phyloP scores from a whole-genome alignment of 2,888 invertebrate species.

The Formica aserva region DNA sequence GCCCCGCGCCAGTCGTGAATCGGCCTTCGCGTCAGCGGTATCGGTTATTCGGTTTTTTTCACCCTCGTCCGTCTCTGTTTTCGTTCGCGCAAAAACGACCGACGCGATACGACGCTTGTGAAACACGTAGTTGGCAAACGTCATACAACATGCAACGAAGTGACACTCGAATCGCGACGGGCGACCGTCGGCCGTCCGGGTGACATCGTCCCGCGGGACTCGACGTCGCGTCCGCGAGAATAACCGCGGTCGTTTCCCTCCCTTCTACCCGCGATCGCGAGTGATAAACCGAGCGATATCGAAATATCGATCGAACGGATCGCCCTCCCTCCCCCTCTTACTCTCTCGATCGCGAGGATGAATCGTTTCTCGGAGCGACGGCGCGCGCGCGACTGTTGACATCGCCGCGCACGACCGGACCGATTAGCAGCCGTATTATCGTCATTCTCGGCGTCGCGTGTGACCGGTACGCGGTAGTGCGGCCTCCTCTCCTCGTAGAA shows the following conservation, averaged over 20 bases:
- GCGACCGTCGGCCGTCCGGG: neutral
- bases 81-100: conserved; percentile 28
- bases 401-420: neutral
- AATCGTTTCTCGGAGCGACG: neutral
- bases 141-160: neutral
- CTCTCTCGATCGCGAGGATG: conserved; percentile 1
- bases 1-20: conserved; percentile 81
- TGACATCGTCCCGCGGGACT: conserved; percentile 11
- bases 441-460: conserved; percentile 8
- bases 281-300: conserved; percentile 29
- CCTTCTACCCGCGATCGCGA: conserved; percentile 5
- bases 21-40: conserved; percentile 80
- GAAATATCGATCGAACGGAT: conserved; percentile 10
- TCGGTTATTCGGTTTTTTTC: neutral
- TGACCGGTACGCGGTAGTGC: neutral
- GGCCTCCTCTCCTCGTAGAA: conserved; percentile 8
- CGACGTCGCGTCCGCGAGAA: neutral
- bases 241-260: conserved; percentile 28
- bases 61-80: conserved; percentile 20
- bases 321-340: neutral
- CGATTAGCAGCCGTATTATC: conserved; percentile 12
- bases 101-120: neutral
- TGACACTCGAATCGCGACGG: conserved; percentile 10
- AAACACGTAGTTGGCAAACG: neutral
- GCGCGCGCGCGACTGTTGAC: conserved; percentile 36